Evolutionary conservation across 2,888 invertebrate genomes (phyloP).

Genomic region (Amphipoea lucens): DNA sequence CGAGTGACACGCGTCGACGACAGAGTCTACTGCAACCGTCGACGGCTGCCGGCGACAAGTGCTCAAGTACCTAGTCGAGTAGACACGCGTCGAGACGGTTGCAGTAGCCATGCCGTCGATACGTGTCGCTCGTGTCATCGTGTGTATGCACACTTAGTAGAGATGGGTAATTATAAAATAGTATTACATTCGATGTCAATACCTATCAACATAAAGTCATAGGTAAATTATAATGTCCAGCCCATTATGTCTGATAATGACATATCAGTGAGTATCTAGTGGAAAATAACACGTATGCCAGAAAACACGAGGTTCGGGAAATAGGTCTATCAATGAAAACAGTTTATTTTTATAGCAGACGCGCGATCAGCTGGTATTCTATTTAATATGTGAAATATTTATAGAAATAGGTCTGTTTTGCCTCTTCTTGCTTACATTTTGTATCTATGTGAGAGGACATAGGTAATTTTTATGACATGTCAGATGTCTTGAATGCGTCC

Average conservation of each 20-base stretch:
- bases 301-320: constrained; percentile 20
- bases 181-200: background rate
- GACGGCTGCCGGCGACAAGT: too few relatives aligned
- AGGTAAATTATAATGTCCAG: constrained; percentile 10
- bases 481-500: background rate
- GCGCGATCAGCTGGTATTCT: constrained; percentile 37
- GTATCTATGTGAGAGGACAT: background rate
- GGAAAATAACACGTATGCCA: constrained; percentile 42
- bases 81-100: too few relatives aligned
- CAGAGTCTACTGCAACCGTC: too few relatives aligned
- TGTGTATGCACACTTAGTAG: too few relatives aligned
- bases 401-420: constrained; percentile 10
- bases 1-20: too few relatives aligned
- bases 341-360: constrained; percentile 43
- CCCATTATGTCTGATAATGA: constrained; percentile 15
- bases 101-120: too few relatives aligned
- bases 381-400: constrained; percentile 23
- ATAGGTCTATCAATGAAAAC: constrained; percentile 51
- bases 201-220: constrained; percentile 4
- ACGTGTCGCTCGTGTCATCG: too few relatives aligned
- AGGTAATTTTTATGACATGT: background rate
- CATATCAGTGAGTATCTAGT: background rate
- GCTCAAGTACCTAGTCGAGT: too few relatives aligned
- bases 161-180: background rate
- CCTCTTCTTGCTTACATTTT: background rate